Percentiles rank a stretch among this genome's conserved stretches.
Evolutionary conservation across 2,797 vertebrate species (phyloP).

Genomic region (Chrosomus eos): DNA sequence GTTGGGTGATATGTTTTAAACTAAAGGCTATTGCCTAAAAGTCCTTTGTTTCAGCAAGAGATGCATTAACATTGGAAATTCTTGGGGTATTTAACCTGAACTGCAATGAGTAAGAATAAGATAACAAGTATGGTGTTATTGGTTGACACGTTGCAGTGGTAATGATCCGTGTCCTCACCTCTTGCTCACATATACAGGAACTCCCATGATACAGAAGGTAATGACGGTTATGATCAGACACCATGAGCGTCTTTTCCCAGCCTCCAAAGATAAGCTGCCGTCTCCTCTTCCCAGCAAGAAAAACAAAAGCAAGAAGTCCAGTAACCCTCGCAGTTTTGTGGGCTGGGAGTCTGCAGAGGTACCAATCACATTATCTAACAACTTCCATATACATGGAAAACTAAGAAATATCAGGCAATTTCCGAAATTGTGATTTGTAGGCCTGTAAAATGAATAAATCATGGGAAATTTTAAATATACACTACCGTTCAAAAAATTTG

Average conservation of each 20-base stretch:
- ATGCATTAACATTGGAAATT: neutral
- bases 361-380: neutral
- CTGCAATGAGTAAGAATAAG: neutral
- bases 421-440: neutral
- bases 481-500: rapidly evolving
- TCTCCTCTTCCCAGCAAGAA: constrained; percentile 74
- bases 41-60: neutral
- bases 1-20: neutral
- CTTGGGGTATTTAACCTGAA: neutral
- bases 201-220: constrained; percentile 92
- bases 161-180: neutral
- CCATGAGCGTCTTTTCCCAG: constrained; percentile 88
- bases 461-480: neutral
- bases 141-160: constrained; percentile 9
- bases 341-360: constrained; percentile 93
- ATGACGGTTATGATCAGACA: constrained; percentile 95
- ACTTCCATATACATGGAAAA: neutral
- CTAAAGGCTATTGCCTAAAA: neutral
- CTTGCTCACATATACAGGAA: constrained; percentile 74
- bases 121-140: neutral
- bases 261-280: constrained; percentile 78
- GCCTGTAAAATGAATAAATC: neutral
- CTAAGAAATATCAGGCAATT: neutral
- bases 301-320: constrained; percentile 78
- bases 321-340: constrained; percentile 85